Percentiles rank a stretch among this genome's conserved stretches.
phyloP scores from a whole-genome alignment of 2,113 vertebrate genomes.

The Mirounga angustirostris region DNA sequence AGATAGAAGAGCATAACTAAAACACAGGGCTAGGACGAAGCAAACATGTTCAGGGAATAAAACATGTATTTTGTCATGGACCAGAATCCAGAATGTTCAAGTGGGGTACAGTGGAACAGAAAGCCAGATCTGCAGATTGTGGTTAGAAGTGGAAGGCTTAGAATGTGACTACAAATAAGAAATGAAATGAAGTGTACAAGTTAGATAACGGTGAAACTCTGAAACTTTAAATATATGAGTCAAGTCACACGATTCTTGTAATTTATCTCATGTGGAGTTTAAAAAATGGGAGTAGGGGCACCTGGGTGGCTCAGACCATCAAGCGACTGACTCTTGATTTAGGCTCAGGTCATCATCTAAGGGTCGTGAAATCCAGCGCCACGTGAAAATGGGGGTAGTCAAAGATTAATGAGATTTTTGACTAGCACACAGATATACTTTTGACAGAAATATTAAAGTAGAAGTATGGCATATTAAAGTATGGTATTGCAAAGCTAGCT shows the following conservation, averaged over 20 bases:
- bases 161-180: slow-evolving; percentile 19
- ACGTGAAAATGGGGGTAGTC: background rate
- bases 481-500: background rate
- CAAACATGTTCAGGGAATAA: background rate
- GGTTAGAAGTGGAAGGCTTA: slow-evolving; percentile 1
- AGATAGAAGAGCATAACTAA: background rate
- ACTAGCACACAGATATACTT: background rate
- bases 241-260: background rate
- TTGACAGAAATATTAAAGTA: slow-evolving; percentile 23
- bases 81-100: background rate
- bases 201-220: background rate
- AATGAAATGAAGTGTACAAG: background rate
- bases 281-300: background rate
- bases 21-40: background rate
- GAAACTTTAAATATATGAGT: background rate
- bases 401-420: background rate
- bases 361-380: background rate
- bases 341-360: background rate
- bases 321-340: background rate
- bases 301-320: background rate
- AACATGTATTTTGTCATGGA: background rate
- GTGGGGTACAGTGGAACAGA: background rate
- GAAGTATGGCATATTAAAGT: background rate
- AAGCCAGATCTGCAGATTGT: background rate
- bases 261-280: slow-evolving; percentile 46